phyloP scores from a whole-genome alignment of 1,140 invertebrate genomes.

The Drosophila arizonae region DNA sequence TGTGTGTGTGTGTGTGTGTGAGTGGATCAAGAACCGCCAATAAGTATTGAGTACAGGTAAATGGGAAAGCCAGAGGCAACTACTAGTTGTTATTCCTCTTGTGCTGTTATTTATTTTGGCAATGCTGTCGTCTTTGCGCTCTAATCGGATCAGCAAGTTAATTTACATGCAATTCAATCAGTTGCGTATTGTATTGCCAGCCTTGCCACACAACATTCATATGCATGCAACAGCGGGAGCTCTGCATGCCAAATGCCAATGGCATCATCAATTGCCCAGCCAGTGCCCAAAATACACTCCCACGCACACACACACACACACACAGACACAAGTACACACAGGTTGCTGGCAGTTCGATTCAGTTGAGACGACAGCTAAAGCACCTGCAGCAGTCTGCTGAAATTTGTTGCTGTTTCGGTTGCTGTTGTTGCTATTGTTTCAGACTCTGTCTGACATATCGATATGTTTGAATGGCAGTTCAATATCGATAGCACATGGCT shows the following conservation, averaged over 20 bases:
- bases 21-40: constrained; percentile 19
- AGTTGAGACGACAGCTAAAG: constrained; percentile 6
- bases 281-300: constrained; percentile 22
- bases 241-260: constrained; percentile 35
- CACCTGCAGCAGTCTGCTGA: constrained; percentile 19
- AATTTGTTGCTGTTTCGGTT: not conserved
- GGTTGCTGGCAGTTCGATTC: not conserved
- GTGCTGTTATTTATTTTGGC: constrained; percentile 55
- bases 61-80: constrained; percentile 21
- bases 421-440: constrained; percentile 8
- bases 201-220: constrained; percentile 4
- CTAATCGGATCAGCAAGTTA: constrained; percentile 79
- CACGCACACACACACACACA: not conserved
- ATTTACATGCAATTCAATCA: constrained; percentile 80
- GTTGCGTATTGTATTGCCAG: constrained; percentile 63
- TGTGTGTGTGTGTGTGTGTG: constrained; percentile 14
- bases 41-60: constrained; percentile 29
- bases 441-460: constrained; percentile 5
- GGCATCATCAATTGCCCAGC: constrained; percentile 39
- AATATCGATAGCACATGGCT: constrained; percentile 37
- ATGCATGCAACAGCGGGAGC: constrained; percentile 62
- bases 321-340: not conserved
- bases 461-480: constrained; percentile 35
- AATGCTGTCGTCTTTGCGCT: constrained; percentile 43
- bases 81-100: constrained; percentile 22